Evolutionary conservation across 2,113 vertebrate species (phyloP).

Genomic region (Arothron firmamentum): DNA sequence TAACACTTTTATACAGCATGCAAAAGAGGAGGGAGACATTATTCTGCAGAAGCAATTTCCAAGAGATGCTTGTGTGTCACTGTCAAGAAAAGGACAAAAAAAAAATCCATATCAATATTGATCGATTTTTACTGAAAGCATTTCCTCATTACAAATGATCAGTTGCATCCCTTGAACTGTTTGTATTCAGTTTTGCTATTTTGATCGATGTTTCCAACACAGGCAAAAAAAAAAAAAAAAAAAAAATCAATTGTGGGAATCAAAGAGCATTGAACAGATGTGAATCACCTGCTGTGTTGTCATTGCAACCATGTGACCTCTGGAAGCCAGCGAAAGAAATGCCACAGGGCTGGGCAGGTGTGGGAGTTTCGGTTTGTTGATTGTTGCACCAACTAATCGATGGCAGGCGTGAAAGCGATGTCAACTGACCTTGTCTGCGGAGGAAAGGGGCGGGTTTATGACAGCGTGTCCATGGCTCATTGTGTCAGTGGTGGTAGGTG

Average conservation of each 20-base stretch:
- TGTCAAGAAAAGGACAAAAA: no score
- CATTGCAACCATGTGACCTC: constrained; percentile 32
- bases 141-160: no score
- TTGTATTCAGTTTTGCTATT: not conserved
- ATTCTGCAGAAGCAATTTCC: no score
- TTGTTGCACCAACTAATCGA: constrained; percentile 57
- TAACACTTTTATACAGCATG: no score
- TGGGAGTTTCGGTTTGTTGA: constrained; percentile 41
- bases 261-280: not conserved
- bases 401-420: constrained; percentile 48
- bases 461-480: constrained; percentile 15
- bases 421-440: constrained; percentile 52
- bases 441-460: not conserved
- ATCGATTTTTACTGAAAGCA: no score
- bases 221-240: not conserved
- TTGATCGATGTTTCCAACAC: not conserved
- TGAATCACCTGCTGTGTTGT: constrained; percentile 23
- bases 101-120: no score
- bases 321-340: not conserved
- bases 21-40: no score
- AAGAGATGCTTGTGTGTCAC: no score
- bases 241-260: not conserved
- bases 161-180: no score
- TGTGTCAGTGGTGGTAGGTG: constrained; percentile 1
- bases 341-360: constrained; percentile 29